These are phyloP conservation scores for Phalacrocorax pelagicus DNA, from an alignment of 2,113 vertebrate species.

Conservation along the genomic window DNA sequence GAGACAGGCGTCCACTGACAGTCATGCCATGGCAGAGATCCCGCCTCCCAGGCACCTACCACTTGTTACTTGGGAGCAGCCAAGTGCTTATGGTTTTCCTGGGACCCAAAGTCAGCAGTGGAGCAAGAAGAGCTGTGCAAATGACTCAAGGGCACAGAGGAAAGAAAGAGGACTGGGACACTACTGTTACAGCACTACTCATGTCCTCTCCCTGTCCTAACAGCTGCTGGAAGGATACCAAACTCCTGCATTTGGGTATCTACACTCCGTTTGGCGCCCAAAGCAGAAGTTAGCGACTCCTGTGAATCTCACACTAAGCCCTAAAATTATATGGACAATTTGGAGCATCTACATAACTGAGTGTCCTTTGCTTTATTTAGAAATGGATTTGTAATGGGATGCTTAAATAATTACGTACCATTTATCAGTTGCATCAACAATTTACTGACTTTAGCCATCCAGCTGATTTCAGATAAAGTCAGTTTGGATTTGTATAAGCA, in stretches of 20 bases:
- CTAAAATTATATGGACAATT: accelerated
- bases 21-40: neutral
- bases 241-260: neutral
- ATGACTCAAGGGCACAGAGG: neutral
- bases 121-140: neutral
- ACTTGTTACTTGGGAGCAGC: neutral
- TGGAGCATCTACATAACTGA: neutral
- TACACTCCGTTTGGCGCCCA: accelerated
- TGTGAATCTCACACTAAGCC: accelerated
- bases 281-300: neutral
- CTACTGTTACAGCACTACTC: neutral
- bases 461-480: neutral
- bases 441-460: neutral
- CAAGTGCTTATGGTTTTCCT: neutral
- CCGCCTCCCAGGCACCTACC: accelerated
- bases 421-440: constrained; percentile 6
- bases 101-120: accelerated
- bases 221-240: neutral
- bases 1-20: accelerated
- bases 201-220: neutral
- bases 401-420: constrained; percentile 18
- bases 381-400: neutral
- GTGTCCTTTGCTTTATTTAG: neutral
- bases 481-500: neutral
- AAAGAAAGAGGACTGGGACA: neutral